Conservation (phyloP, 2,888 invertebrate species). For the Neocrepidodera transversa region DNA sequence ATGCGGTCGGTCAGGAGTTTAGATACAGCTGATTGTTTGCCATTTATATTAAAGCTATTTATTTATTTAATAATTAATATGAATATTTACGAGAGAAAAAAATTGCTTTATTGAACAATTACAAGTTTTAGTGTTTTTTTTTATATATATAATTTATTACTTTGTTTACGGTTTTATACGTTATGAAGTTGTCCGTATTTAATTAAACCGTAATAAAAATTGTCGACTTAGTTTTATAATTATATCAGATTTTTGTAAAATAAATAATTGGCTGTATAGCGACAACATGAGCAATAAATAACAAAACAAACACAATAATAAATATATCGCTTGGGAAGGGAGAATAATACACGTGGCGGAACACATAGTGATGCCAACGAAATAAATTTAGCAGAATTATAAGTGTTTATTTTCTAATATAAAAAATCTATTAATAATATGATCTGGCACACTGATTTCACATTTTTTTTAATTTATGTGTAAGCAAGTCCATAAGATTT, state of each 20-base stretch:
- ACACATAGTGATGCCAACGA: neutral
- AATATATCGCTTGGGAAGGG: neutral
- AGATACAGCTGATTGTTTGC: too few relatives aligned
- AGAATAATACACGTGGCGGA: neutral
- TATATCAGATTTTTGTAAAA: neutral
- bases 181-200: too few relatives aligned
- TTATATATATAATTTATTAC: too few relatives aligned
- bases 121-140: too few relatives aligned
- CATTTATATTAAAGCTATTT: too few relatives aligned
- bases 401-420: neutral
- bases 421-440: slow-evolving; percentile 6
- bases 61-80: too few relatives aligned
- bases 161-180: too few relatives aligned
- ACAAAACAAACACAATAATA: neutral
- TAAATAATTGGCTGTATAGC: slow-evolving; percentile 3
- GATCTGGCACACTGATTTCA: neutral
- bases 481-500: too few relatives aligned
- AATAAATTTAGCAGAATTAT: neutral
- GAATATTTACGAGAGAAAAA: too few relatives aligned
- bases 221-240: neutral
- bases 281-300: neutral
- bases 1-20: neutral
- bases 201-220: neutral
- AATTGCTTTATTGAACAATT: too few relatives aligned
- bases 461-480: neutral